Percentiles rank a stretch among this genome's conserved stretches.
phyloP scores from a whole-genome alignment of 1,140 invertebrate genomes.

The Drosophila nannoptera region DNA sequence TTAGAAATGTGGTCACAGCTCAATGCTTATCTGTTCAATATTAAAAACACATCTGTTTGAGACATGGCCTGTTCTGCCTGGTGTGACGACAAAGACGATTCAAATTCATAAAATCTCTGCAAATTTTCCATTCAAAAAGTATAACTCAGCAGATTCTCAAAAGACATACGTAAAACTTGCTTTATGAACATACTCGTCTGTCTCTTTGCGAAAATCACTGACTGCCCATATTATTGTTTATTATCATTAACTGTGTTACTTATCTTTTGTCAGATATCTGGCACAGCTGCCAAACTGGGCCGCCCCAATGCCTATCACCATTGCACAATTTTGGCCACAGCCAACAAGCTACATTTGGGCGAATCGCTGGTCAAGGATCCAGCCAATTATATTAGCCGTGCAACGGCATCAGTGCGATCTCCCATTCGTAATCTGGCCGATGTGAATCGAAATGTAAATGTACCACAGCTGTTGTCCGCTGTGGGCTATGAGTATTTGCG shows the following conservation, averaged over 20 bases:
- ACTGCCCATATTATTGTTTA: no score
- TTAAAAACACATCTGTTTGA: conserved; percentile 3
- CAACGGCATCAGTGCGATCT: conserved; percentile 89
- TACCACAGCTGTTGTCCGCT: conserved; percentile 85
- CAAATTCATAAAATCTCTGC: neutral
- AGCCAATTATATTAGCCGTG: conserved; percentile 85
- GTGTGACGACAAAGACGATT: no score
- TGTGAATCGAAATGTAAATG: conserved; percentile 84
- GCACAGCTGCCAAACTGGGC: conserved; percentile 94
- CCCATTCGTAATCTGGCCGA: conserved; percentile 89
- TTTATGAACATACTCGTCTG: neutral
- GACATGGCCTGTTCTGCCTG: conserved; percentile 9
- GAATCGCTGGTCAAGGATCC: conserved; percentile 84
- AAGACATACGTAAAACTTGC: neutral
- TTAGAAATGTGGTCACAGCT: conserved; percentile 29
- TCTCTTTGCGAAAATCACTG: neutral
- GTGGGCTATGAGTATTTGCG: conserved; percentile 91
- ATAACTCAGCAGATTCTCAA: neutral
- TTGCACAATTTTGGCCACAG: conserved; percentile 93
- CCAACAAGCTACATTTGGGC: conserved; percentile 86
- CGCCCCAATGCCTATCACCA: conserved; percentile 94
- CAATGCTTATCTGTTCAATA: conserved; percentile 39
- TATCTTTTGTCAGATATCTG: conserved; percentile 84
- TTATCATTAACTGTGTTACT: neutral
- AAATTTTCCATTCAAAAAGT: conserved; percentile 8